Conservation (phyloP, 2,113 vertebrate species). For the Riparia riparia region DNA sequence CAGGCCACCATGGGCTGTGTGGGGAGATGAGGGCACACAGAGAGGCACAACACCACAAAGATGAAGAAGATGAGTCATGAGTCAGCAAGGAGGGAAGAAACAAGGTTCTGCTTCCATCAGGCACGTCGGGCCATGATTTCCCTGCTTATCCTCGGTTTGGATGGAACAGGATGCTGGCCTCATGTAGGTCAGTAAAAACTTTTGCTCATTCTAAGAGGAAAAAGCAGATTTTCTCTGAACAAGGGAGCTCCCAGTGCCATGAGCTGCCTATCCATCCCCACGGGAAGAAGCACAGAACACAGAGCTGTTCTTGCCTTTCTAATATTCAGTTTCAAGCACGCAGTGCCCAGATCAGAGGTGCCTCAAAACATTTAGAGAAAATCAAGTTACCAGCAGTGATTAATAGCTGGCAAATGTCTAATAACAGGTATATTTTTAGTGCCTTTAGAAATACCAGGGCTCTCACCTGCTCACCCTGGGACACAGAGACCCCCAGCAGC, state of each 20-base stretch:
- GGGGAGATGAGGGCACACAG: background rate
- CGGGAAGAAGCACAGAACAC: rapidly evolving
- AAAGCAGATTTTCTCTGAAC: background rate
- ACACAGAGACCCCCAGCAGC: background rate
- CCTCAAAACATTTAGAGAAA: background rate
- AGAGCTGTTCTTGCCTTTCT: background rate
- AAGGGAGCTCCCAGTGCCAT: background rate
- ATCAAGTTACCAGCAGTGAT: background rate
- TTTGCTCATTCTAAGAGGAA: background rate
- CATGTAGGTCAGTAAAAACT: background rate
- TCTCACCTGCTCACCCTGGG: background rate
- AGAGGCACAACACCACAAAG: background rate
- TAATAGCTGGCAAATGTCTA: background rate
- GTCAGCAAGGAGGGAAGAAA: background rate
- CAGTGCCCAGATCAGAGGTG: background rate
- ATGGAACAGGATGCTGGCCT: background rate
- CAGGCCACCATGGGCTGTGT: background rate
- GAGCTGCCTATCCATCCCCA: rapidly evolving
- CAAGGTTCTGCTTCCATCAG: background rate
- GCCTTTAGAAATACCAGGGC: background rate
- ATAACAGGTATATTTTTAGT: background rate
- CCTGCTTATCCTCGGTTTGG: background rate
- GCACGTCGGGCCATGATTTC: background rate
- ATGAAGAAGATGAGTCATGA: background rate
- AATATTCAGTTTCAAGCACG: background rate